These are phyloP conservation scores for Mystacornis crossleyi DNA, from an alignment of 2,113 vertebrate genomes.

Conservation along the genomic window DNA sequence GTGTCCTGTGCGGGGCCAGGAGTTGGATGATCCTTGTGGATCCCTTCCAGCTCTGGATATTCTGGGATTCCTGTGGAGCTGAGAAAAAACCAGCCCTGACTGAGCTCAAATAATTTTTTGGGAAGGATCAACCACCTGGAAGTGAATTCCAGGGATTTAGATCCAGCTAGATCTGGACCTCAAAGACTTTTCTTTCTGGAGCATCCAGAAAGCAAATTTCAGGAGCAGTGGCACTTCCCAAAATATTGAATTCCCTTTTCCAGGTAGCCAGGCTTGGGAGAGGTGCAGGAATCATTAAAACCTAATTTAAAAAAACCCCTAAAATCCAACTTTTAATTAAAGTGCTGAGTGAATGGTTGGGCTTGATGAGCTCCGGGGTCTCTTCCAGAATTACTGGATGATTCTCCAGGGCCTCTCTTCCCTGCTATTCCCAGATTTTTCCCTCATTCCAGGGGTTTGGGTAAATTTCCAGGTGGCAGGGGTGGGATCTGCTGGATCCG, in stretches of 20 bases:
- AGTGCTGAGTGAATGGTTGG: background rate
- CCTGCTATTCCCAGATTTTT: background rate
- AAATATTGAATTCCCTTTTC: background rate
- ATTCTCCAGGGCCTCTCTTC: background rate
- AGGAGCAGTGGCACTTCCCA: background rate
- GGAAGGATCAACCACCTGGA: background rate
- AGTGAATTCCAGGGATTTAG: background rate
- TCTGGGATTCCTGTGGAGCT: background rate
- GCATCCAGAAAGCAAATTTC: background rate
- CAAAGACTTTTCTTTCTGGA: background rate
- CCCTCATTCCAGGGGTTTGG: background rate
- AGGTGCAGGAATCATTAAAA: background rate
- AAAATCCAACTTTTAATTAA: background rate
- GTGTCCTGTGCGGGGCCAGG: background rate
- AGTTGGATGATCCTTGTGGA: background rate
- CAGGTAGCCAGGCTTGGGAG: background rate
- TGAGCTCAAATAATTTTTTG: background rate
- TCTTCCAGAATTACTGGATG: background rate
- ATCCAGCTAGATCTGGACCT: background rate
- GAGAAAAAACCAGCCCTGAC: no score
- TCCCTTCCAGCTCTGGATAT: background rate
- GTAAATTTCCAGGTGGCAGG: background rate
- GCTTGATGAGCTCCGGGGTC: background rate
- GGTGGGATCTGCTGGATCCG: background rate
- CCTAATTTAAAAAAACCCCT: background rate